Evolutionary conservation across 2,113 vertebrate genomes (phyloP), one percentile per base, ranked within the genome.

Genomic region (Clinocottus analis): DNA sequence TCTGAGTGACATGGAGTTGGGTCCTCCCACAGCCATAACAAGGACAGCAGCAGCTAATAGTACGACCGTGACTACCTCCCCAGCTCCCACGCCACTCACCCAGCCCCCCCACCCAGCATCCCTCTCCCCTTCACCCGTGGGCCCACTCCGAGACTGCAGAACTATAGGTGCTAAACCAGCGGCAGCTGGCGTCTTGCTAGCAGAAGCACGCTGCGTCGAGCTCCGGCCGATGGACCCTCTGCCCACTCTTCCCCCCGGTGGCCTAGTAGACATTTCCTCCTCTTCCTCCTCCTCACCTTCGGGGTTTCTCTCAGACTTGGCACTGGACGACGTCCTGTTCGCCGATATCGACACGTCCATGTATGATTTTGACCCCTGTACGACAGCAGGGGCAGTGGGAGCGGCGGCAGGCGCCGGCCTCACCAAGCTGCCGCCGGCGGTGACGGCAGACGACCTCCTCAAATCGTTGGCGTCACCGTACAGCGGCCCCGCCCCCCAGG

Each of bases 341-440:
- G 97, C 98, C 7, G 98, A 99, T 91, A 99, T 99, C 62, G 98
- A 99, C 87, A 99, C 98, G 62, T 99, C 98, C 87, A 99, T 99
- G 98, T 99, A 99, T 63, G 98, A 99, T 93, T 99, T 98, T 87
- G 98, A 99, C 89, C 96, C 97, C 84, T 99, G 97, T 91, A 97
- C 91, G 2, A 90, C 97, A 0, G 93, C 96, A 1, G 89, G 96
- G 60, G 87, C 95, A 0, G 96, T 95, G 51, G 80, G 87, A 29
- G 78, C 62, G 25, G 8, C 84, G 2, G 72, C 83, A 0, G 91
- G 87, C 27, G 86, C 94, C 0, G 74, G 91, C 33, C 90, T 97
- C 74, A 92, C 97, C 37, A 99, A 99, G 93, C 95, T 98, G 94
- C 92, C 97, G 10, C 95, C 97, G 0, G 95, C 94, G 64, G 92